phyloP scores from a whole-genome alignment of 2,888 invertebrate genomes.

The Polymixis lichenea region DNA sequence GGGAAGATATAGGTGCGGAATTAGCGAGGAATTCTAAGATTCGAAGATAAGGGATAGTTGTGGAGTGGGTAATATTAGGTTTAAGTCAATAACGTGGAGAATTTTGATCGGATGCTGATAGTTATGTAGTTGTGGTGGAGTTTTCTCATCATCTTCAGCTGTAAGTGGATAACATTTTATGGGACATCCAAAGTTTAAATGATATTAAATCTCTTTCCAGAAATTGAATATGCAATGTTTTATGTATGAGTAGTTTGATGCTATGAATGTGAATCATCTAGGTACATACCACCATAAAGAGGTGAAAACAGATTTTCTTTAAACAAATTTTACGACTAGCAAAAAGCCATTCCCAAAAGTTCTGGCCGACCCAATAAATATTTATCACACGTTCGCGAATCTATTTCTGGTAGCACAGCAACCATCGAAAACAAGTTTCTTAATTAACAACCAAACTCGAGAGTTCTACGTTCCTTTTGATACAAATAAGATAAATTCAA shows the following conservation, averaged over 20 bases:
- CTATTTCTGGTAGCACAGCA: slow-evolving; percentile 37
- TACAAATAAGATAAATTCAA: slow-evolving; percentile 43
- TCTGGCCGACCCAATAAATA: slow-evolving; percentile 28
- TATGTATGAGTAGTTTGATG: neutral
- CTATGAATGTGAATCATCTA: slow-evolving; percentile 1
- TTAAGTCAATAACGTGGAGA: slow-evolving; percentile 25
- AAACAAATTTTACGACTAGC: slow-evolving; percentile 6
- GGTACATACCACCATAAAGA: neutral
- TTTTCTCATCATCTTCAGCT: slow-evolving; percentile 16
- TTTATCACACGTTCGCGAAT: slow-evolving; percentile 29
- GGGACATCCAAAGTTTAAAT: neutral
- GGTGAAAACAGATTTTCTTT: neutral
- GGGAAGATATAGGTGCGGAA: slow-evolving; percentile 60
- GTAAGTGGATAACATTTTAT: neutral
- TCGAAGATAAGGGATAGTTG: slow-evolving; percentile 32
- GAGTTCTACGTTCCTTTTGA: slow-evolving; percentile 25
- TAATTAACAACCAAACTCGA: slow-evolving; percentile 56
- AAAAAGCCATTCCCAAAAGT: slow-evolving; percentile 4
- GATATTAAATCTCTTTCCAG: neutral
- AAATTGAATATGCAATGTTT: neutral
- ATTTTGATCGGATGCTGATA: slow-evolving; percentile 16
- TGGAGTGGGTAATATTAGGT: slow-evolving; percentile 7
- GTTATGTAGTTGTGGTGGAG: neutral
- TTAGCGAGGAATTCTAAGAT: slow-evolving; percentile 41
- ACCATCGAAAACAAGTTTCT: slow-evolving; percentile 63